Conservation (phyloP, 1,140 invertebrate genomes). For the Mesaphorura yosii region DNA sequence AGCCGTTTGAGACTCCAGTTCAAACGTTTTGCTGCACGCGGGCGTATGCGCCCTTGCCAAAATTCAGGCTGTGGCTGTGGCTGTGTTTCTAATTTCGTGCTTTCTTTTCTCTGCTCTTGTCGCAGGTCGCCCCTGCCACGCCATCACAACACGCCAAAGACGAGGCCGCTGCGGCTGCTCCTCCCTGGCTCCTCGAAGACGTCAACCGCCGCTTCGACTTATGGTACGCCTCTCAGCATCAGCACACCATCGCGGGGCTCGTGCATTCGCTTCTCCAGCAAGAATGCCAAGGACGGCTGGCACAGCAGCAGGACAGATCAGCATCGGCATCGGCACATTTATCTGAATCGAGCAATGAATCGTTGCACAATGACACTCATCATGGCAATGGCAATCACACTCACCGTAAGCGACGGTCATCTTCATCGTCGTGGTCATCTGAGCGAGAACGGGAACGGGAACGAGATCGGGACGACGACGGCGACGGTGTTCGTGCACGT, state of each 20-base stretch:
- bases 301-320: neutral
- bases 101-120: neutral
- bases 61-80: too few species aligned
- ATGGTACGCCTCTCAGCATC: constrained; percentile 53
- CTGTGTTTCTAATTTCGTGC: neutral
- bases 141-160: too few species aligned
- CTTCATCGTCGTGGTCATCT: neutral
- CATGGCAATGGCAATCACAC: constrained; percentile 8
- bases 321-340: constrained; percentile 5
- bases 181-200: constrained; percentile 63
- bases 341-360: constrained; percentile 1
- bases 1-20: too few species aligned
- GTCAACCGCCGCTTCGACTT: constrained; percentile 62
- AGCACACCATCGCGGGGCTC: constrained; percentile 23
- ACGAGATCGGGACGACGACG: too few species aligned
- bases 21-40: too few species aligned
- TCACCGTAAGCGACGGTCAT: too few species aligned
- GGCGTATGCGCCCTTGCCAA: too few species aligned
- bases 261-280: constrained; percentile 34
- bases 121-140: too few species aligned
- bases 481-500: too few species aligned
- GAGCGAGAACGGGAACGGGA: too few species aligned
- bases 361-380: constrained; percentile 1
- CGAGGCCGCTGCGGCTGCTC: too few species aligned
- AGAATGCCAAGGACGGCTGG: constrained; percentile 35